These are phyloP conservation scores for Nematopogon swammerdamellus DNA, from an alignment of 2,888 invertebrate species.

Conservation along the genomic window DNA sequence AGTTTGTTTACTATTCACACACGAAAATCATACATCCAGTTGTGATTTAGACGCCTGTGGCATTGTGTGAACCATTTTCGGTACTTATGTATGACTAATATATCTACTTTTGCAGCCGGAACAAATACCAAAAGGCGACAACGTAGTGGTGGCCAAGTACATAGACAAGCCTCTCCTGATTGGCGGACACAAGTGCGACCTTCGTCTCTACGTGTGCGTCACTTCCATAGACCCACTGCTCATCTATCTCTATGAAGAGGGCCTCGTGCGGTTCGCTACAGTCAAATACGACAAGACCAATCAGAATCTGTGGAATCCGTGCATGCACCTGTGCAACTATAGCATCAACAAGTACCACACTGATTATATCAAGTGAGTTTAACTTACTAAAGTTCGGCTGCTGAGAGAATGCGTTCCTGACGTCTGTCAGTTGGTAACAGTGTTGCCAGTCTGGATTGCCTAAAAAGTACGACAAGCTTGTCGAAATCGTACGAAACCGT, in stretches of 20 bases:
- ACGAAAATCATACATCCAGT: too few species aligned
- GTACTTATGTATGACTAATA: not conserved
- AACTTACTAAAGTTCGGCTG: too few species aligned
- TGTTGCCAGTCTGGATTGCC: too few species aligned
- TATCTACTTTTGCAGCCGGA: slow-evolving; percentile 66
- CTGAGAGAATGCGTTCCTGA: too few species aligned
- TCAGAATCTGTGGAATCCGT: slow-evolving; percentile 92
- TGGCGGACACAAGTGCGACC: slow-evolving; percentile 94
- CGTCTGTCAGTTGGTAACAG: too few species aligned
- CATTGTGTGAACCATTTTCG: too few species aligned
- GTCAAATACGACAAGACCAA: slow-evolving; percentile 90
- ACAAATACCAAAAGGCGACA: slow-evolving; percentile 88
- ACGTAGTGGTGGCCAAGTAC: slow-evolving; percentile 87
- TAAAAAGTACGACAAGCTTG: too few species aligned
- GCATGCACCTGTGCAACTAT: slow-evolving; percentile 98
- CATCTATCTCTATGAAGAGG: slow-evolving; percentile 95
- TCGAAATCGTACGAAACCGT: too few species aligned
- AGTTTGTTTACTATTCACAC: too few species aligned
- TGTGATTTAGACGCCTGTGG: too few species aligned
- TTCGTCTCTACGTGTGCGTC: slow-evolving; percentile 91
- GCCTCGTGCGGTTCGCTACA: slow-evolving; percentile 91
- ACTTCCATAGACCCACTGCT: slow-evolving; percentile 93
- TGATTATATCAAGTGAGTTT: slow-evolving; percentile 91
- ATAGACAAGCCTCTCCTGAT: slow-evolving; percentile 83
- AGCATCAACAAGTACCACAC: slow-evolving; percentile 97